Evolutionary conservation across 2,113 vertebrate genomes (phyloP).

Genomic region (Cyanistes caeruleus): DNA sequence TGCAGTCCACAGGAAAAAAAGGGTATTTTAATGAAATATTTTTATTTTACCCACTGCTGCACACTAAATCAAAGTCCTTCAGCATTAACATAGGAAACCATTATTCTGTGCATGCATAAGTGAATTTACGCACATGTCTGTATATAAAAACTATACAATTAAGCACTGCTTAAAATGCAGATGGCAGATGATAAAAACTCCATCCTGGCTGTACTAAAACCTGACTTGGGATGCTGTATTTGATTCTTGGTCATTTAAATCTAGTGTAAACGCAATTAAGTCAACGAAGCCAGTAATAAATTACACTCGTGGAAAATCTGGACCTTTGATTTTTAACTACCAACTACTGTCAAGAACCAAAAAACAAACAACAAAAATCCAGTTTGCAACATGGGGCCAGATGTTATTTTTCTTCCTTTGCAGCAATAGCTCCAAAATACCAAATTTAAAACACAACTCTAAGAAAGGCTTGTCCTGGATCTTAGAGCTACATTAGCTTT

Average conservation of each 20-base stretch:
- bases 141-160: neutral
- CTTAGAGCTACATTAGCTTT: neutral
- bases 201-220: neutral
- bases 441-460: neutral
- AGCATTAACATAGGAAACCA: slow-evolving; percentile 12
- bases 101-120: slow-evolving; percentile 16
- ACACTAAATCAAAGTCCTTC: slow-evolving; percentile 37
- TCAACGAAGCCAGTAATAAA: neutral
- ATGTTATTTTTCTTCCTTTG: neutral
- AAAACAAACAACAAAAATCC: slow-evolving; percentile 3
- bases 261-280: neutral
- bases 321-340: slow-evolving; percentile 41
- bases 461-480: neutral
- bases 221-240: neutral
- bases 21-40: slow-evolving; percentile 59
- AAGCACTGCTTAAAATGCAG: slow-evolving; percentile 51
- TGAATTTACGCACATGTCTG: neutral
- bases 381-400: neutral
- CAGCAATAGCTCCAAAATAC: neutral
- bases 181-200: slow-evolving; percentile 12
- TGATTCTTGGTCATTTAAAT: neutral
- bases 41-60: slow-evolving; percentile 41
- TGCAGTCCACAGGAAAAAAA: neutral
- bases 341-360: neutral
- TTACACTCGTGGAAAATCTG: neutral